Evolutionary conservation across 2,797 vertebrate genomes (phyloP).

Genomic region (Aeoliscus strigatus): DNA sequence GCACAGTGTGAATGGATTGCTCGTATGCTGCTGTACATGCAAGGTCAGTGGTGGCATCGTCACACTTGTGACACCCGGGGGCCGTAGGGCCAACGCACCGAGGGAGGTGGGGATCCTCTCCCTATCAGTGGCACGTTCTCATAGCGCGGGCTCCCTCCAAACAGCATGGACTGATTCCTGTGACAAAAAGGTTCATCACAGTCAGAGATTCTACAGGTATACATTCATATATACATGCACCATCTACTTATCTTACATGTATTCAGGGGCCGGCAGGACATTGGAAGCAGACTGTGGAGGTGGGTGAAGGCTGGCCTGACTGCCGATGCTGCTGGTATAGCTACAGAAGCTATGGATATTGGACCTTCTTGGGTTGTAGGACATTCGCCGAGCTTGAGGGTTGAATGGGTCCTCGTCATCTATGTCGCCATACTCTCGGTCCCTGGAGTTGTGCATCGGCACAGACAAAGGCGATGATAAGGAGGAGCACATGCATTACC

Average conservation of each 20-base stretch:
- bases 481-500: slow-evolving; percentile 36
- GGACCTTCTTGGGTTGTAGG: slow-evolving; percentile 78
- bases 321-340: slow-evolving; percentile 89
- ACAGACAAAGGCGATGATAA: slow-evolving; percentile 6
- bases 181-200: slow-evolving; percentile 2
- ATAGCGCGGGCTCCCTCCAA: slow-evolving; percentile 90
- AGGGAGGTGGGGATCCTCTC: slow-evolving; percentile 92
- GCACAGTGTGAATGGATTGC: slow-evolving; percentile 2
- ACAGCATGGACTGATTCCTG: slow-evolving; percentile 95
- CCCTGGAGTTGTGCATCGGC: slow-evolving; percentile 62
- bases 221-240: background rate
- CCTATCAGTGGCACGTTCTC: slow-evolving; percentile 95
- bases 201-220: slow-evolving; percentile 27
- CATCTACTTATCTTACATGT: slow-evolving; percentile 80
- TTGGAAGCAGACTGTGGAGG: slow-evolving; percentile 80
- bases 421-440: slow-evolving; percentile 88
- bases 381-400: slow-evolving; percentile 81
- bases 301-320: slow-evolving; percentile 87
- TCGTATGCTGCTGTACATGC: slow-evolving; percentile 20
- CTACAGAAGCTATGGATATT: slow-evolving; percentile 94
- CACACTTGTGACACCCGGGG: slow-evolving; percentile 58
- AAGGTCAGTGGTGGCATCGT: slow-evolving; percentile 36
- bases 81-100: slow-evolving; percentile 77
- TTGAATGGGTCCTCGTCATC: slow-evolving; percentile 95
- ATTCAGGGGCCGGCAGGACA: slow-evolving; percentile 81